Evolutionary conservation across 2,888 invertebrate species (phyloP), one percentile per base, ranked within the genome.

Genomic region (Pheosia tremula): DNA sequence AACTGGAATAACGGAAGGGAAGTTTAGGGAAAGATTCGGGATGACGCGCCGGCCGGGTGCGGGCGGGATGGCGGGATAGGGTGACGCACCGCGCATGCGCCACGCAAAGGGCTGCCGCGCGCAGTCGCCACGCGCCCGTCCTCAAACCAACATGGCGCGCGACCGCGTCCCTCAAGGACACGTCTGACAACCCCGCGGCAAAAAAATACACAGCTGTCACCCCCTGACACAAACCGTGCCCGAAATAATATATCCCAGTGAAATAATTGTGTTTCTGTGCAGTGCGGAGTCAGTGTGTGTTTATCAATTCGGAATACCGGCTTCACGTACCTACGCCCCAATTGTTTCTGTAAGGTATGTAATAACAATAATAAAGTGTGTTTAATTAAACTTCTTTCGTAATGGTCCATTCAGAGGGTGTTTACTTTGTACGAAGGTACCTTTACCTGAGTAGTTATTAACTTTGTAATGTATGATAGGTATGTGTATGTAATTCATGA

Each of bases 81-180:
- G 89, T 89, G 87, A 88, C 88, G 89, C 86, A 87, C 71, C 73
- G 81, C 90, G 90, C 92, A 85, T 86, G 91, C 89, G 87, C 85
- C 64, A 74, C 63, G 67, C 76, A 75, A 81, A 84, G 87, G 88
- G 85, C 87, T 84, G 88, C 85, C 79, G 82, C 86, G 91, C 92
- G 91, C 92, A 93, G 93, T 93, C 90, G 90, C 86, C 90, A 89
- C 90, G 91, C 92, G 93, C 88, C 85, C 86, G 89, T 87, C 87
- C 86, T 83, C 83, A 82, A 86, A 84, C 78, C 85, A 88, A 89
- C 87, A 91, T 90, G 92, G 91, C 89, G 91, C 77, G 75, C 54
- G 58, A 67, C 63, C 75, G 83, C 84, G 86, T 87, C 82, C 86
- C 80, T 82, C 89, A 90, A 91, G 91, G 91, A 90, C 90, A 84